Evolutionary conservation across 1,140 invertebrate species (phyloP).

Genomic region (Pomacea maculata): DNA sequence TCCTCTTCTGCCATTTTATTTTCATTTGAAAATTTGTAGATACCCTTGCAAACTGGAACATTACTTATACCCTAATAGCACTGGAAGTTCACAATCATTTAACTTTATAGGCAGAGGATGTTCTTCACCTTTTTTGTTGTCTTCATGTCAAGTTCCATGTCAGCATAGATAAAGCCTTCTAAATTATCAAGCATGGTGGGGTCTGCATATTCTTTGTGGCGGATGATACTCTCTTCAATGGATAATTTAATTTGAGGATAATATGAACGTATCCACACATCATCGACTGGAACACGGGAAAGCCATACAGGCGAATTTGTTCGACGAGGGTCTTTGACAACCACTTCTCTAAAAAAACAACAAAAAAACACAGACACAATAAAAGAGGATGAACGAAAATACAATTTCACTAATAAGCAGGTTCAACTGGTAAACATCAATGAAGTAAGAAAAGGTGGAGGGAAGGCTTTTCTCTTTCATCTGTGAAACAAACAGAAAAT

Average conservation of each 20-base stretch:
- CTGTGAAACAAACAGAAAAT: neutral
- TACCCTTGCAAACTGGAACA: too few relatives aligned
- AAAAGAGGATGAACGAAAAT: neutral
- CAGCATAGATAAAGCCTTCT: slow-evolving; percentile 43
- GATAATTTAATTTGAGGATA: slow-evolving; percentile 41
- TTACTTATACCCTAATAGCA: too few relatives aligned
- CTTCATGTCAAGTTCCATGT: slow-evolving; percentile 45
- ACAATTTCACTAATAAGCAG: too few relatives aligned
- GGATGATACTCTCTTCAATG: slow-evolving; percentile 40
- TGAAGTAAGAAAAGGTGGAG: too few relatives aligned
- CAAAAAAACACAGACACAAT: neutral
- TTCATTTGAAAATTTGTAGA: too few relatives aligned
- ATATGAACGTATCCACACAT: slow-evolving; percentile 48
- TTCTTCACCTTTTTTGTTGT: slow-evolving; percentile 52
- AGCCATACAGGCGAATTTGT: slow-evolving; percentile 4
- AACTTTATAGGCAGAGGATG: neutral
- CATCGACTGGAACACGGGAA: slow-evolving; percentile 39
- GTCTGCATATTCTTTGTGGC: slow-evolving; percentile 52
- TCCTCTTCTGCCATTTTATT: too few relatives aligned
- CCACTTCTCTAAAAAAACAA: neutral
- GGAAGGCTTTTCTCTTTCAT: too few relatives aligned
- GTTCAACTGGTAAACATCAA: too few relatives aligned
- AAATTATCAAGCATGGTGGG: slow-evolving; percentile 51
- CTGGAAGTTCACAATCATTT: too few relatives aligned
- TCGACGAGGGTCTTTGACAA: slow-evolving; percentile 1